A percentile compares a stretch with the other conserved stretches of the same genome.
Conservation (phyloP, 2,888 invertebrate species). For the Neoaliturus tenellus region DNA sequence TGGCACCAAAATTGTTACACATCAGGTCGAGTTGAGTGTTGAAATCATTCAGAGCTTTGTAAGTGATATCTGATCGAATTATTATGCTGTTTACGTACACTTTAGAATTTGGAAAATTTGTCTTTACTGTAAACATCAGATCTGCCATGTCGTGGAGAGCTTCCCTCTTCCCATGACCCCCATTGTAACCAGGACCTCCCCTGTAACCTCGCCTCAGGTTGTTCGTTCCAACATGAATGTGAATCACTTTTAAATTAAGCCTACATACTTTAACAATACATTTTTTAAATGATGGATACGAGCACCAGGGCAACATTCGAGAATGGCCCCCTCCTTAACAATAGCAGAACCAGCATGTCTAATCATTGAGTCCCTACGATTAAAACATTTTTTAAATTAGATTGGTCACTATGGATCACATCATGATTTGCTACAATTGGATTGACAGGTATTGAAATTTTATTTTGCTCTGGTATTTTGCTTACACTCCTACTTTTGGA, state of each 20-base stretch:
- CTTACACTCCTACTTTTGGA: no score
- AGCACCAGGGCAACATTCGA: background rate
- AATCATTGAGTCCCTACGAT: background rate
- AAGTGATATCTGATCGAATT: slow-evolving; percentile 5
- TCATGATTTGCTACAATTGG: no score
- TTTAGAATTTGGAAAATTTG: background rate
- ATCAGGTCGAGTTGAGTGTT: background rate
- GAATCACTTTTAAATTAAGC: background rate
- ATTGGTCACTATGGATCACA: no score
- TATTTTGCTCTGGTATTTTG: no score
- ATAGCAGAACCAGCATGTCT: background rate
- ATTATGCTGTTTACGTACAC: background rate
- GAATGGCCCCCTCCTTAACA: background rate
- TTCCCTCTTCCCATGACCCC: slow-evolving; percentile 12
- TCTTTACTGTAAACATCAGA: background rate
- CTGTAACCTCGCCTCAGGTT: background rate
- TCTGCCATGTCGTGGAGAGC: slow-evolving; percentile 28
- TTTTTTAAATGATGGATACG: background rate
- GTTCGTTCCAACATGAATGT: slow-evolving; percentile 19
- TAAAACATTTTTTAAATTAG: slow-evolving; percentile 1
- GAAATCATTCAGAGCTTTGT: slow-evolving; percentile 21
- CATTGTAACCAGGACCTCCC: slow-evolving; percentile 6
- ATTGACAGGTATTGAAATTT: no score
- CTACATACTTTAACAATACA: background rate
- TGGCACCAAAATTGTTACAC: slow-evolving; percentile 5